phyloP scores from a whole-genome alignment of 2,113 vertebrate genomes.

The Megalops atlanticus region DNA sequence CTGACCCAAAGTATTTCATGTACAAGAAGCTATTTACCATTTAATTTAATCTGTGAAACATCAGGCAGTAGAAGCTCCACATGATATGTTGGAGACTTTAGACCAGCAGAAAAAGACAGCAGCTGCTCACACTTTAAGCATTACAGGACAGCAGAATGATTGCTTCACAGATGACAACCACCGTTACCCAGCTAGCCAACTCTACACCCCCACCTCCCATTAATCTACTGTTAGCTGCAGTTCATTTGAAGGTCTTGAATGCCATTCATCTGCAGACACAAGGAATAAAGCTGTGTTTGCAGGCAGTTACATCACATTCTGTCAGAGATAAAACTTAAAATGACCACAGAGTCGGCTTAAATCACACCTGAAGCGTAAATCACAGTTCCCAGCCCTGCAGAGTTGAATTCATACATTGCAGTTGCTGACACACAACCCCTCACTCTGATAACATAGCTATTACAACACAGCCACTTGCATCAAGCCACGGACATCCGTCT shows the following conservation, averaged over 20 bases:
- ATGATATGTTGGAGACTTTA: background rate
- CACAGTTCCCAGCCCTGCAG: background rate
- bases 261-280: background rate
- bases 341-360: background rate
- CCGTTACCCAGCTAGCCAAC: background rate
- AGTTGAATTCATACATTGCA: background rate
- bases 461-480: background rate
- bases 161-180: background rate
- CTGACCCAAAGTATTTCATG: background rate
- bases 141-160: background rate
- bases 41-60: background rate
- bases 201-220: background rate
- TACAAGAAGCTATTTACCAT: background rate
- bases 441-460: conserved; percentile 1
- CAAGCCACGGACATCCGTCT: background rate
- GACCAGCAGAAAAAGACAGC: background rate
- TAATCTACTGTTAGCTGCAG: background rate
- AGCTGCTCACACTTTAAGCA: background rate
- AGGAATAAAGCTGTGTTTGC: background rate
- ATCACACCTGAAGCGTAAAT: background rate
- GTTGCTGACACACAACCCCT: background rate
- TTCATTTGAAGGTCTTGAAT: background rate
- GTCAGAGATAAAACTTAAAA: background rate
- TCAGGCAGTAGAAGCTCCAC: background rate
- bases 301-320: background rate